Base-by-base conservation (phyloP, 2,797 vertebrate species). In the Balearica regulorum region DNA sequence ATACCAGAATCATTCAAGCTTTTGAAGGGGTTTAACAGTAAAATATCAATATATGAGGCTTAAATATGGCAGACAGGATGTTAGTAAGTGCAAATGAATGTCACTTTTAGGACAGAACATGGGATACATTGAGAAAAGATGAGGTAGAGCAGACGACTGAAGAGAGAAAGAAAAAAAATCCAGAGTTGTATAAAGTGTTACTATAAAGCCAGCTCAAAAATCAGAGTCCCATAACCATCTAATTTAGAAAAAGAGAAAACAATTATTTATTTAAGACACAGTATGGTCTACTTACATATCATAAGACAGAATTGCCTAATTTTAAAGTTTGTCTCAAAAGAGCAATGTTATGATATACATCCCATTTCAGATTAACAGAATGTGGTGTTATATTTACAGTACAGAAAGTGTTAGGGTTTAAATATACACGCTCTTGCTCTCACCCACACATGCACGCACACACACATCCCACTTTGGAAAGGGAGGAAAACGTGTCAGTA, bases 251-350 rank as follows among this genome's bases (percentile, higher is more conserved):
- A 94, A 97, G 95, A 97, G 96, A 97, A 97, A 97, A 97, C 96
- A 97, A 95, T 83, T 96, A 97, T 97, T 97, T 97, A 97, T 97
- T 97, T 97, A 97, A 97, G 97, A 97, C 97, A 97, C 96, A 97
- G 96, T 97, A 97, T 97, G 97, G 97, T 97, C 96, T 97, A 97
- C 97, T 97, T 97, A 97, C 96, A 97, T 96, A 97, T 97, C 93
- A 96, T 97, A 97, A 96, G 97, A 97, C 96, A 97, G 93, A 97
- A 96, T 90, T 97, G 97, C 97, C 97, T 97, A 97, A 96, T 95
- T 95, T 96, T 97, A 84, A 96, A 94, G 89, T 97, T 97, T 95
- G 96, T 97, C 97, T 97, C 96, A 89, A 96, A 96, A 96, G 96
- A 97, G 96, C 96, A 97, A 97, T 96, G 96, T 97, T 95, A 97